phyloP scores from a whole-genome alignment of 1,140 invertebrate species.

The Pissodes strobi region DNA sequence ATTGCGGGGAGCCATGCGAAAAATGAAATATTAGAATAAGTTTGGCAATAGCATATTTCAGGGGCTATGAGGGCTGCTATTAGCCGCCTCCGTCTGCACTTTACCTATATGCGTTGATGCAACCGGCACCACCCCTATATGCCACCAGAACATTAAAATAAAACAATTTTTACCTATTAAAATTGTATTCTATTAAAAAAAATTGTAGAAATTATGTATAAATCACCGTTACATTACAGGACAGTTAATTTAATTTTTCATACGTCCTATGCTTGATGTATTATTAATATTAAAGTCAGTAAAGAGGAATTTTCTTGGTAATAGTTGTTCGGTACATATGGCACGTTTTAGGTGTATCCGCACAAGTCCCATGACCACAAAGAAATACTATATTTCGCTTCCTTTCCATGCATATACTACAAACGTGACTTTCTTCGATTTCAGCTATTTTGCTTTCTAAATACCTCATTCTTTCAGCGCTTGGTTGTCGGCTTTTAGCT shows the following conservation, averaged over 20 bases:
- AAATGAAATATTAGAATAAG: too few relatives aligned
- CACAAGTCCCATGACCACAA: slow-evolving; percentile 88
- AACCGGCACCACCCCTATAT: too few relatives aligned
- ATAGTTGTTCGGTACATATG: slow-evolving; percentile 93
- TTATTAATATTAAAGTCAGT: slow-evolving; percentile 54
- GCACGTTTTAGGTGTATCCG: slow-evolving; percentile 80
- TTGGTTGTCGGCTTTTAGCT: slow-evolving; percentile 62
- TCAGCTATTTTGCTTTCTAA: slow-evolving; percentile 85
- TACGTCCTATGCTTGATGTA: slow-evolving; percentile 8
- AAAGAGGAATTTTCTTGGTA: slow-evolving; percentile 85
- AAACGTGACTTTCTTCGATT: slow-evolving; percentile 82
- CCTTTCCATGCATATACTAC: slow-evolving; percentile 80
- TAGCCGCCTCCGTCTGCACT: too few relatives aligned
- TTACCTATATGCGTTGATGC: too few relatives aligned
- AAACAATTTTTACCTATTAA: not conserved
- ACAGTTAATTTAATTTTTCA: slow-evolving; percentile 5
- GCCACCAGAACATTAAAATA: too few relatives aligned
- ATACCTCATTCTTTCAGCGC: slow-evolving; percentile 71
- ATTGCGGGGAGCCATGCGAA: too few relatives aligned
- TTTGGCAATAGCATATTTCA: too few relatives aligned
- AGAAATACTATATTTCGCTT: slow-evolving; percentile 82
- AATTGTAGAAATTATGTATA: slow-evolving; percentile 6
- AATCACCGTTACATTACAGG: slow-evolving; percentile 18
- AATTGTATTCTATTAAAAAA: slow-evolving; percentile 11
- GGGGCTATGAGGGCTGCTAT: too few relatives aligned